Evolutionary conservation across 2,888 invertebrate species (phyloP), one percentile per base, ranked within the genome.

Genomic region (Ceratothoa steindachneri): DNA sequence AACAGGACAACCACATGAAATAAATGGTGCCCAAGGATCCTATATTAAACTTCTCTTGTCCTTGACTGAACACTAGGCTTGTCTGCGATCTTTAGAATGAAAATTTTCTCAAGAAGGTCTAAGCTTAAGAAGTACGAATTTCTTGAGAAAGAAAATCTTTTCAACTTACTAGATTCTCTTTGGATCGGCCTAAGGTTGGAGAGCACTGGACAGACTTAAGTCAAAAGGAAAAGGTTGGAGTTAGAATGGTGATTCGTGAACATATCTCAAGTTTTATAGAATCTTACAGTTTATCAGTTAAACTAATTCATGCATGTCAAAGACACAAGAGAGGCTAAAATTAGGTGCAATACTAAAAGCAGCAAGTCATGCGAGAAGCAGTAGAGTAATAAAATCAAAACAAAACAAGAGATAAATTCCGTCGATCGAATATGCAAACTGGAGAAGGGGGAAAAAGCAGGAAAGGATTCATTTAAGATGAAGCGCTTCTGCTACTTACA

Each of bases 401-500:
- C 22, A 24, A 60, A 60, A 24, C 12, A 60, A 60, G 19, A n/a
- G 60, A 60, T 24, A 24, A 24, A 51, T n/a, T n/a, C 15, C 19
- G 19, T 51, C 52, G 52, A 1, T 12, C 30, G 67, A 29, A 30
- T 24, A 31, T 12, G 30, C 29, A 67, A 31, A 19, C 9, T 15
- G n/a, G 29, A 67, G 22, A 1, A 3, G 53, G 53, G 53, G 29
- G 53, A 53, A 15, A 24, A 67, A n/a, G 27, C 31, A n/a, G n/a
- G n/a, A n/a, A n/a, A n/a, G n/a, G 51, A 51, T 12, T 12, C 12
- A 12, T 15, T 51, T 12, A 51, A 51, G 12, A 12, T 65, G 19
- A n/a, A n/a, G n/a, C n/a, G 55, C 15, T 52, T 29, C 53, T 15
- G 41, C 72, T 80, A 81, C 81, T 81, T 80, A 81, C 81, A 75